Percentiles rank a stretch among this genome's conserved stretches.
phyloP scores from a whole-genome alignment of 1,140 invertebrate species.

The Thereuonema tuberculata region DNA sequence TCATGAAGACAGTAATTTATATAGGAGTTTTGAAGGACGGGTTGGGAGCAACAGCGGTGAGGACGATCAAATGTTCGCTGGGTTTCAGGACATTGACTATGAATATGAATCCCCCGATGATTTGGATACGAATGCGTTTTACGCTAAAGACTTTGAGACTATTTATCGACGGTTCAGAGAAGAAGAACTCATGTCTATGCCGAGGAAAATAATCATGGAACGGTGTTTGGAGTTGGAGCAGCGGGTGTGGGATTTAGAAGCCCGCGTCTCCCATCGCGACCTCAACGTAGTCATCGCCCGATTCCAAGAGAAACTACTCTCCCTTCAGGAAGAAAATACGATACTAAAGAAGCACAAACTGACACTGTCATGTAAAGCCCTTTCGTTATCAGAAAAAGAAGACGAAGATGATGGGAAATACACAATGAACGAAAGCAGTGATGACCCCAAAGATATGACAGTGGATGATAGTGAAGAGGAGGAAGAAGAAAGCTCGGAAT shows the following conservation, averaged over 20 bases:
- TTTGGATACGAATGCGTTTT: constrained; percentile 20
- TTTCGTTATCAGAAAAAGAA: not conserved
- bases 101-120: constrained; percentile 10
- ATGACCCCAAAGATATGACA: not conserved
- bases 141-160: constrained; percentile 26
- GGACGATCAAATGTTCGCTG: constrained; percentile 4
- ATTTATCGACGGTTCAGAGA: constrained; percentile 22
- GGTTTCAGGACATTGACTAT: constrained; percentile 10
- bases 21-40: constrained; percentile 20
- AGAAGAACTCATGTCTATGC: constrained; percentile 22
- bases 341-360: constrained; percentile 36
- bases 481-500: not conserved
- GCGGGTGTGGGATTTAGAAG: constrained; percentile 17
- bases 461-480: not conserved
- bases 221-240: constrained; percentile 18
- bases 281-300: constrained; percentile 10
- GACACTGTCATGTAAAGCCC: constrained; percentile 34
- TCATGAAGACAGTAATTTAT: constrained; percentile 24
- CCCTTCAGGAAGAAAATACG: constrained; percentile 20
- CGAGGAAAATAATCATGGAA: constrained; percentile 19
- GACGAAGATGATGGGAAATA: not conserved
- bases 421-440: constrained; percentile 2
- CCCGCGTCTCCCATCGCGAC: constrained; percentile 10
- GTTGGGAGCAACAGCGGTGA: constrained; percentile 8
- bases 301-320: constrained; percentile 18